Evolutionary conservation across 2,797 vertebrate genomes (phyloP), one percentile per base, ranked within the genome.

Genomic region (Tauraco hartlaubi): DNA sequence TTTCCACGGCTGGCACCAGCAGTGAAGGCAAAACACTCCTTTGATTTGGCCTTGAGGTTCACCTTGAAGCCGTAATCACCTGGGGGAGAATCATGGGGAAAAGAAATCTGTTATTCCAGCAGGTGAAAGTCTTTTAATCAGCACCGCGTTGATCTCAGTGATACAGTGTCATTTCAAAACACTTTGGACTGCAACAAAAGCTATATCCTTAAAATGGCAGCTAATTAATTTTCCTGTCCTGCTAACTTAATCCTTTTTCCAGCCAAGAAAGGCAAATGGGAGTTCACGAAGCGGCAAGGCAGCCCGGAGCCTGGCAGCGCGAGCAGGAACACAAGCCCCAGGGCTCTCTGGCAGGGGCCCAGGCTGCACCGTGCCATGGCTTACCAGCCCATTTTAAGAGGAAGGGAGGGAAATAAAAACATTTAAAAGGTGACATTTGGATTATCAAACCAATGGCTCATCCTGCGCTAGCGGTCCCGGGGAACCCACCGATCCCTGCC

Each of bases 211-310:
- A 90, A 95, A 96, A 94, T 63, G 94, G 91, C 95, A 97, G 85
- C 87, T 76, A 88, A 94, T 94, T 94, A 80, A 88, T 91, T 96
- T 91, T 92, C 89, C 91, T 68, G 85, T 92, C 84, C 92, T 90
- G 89, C 81, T 88, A 92, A 92, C 92, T 95, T 85, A 84, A 92
- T 92, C 89, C 69, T 80, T 91, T 94, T 90, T 78, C 52, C 94
- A 94, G 94, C 94, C 87, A 85, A 88, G 92, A 78, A 90, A 94
- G 92, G 95, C 93, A 87, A 94, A 69, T 21, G 26, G 87, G 94
- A 95, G 85, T 35, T 94, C 54, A 80, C 1, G 21, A 22, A 69
- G 83, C 88, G 63, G 76, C 1, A 2, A 77, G 61, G 87, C 92
- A 67, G 88, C 79, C 35, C 1, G 56, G 90, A 85, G 90, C 88